phyloP scores from a whole-genome alignment of 2,797 vertebrate genomes.

The Lithobates pipiens region DNA sequence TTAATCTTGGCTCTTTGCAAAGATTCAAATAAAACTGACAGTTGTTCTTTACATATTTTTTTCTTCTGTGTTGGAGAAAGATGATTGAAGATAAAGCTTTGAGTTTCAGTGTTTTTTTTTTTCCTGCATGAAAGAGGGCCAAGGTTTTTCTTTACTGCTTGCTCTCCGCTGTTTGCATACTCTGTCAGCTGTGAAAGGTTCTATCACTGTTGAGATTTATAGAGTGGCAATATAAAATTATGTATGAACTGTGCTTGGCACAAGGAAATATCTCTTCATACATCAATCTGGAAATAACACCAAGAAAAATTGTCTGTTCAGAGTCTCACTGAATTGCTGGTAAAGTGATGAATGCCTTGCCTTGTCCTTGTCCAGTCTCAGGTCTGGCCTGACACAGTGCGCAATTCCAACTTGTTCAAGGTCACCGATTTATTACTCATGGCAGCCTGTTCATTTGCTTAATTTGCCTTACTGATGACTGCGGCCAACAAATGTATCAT shows the following conservation, averaged over 20 bases:
- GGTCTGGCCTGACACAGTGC: conserved; percentile 52
- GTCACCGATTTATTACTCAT: conserved; percentile 59
- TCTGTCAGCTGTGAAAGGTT: conserved; percentile 58
- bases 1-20: conserved; percentile 17
- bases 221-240: conserved; percentile 60
- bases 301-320: conserved; percentile 60
- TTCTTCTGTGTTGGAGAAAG: conserved; percentile 20
- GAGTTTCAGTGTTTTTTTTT: conserved; percentile 39
- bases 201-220: conserved; percentile 61
- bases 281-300: conserved; percentile 63
- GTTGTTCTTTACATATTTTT: conserved; percentile 47
- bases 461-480: conserved; percentile 61
- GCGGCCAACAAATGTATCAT: conserved; percentile 54
- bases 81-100: conserved; percentile 49
- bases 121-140: conserved; percentile 35
- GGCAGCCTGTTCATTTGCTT: conserved; percentile 60
- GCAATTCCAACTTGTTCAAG: conserved; percentile 53
- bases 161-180: conserved; percentile 57
- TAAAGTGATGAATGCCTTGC: conserved; percentile 56
- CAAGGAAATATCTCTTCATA: conserved; percentile 62
- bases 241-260: conserved; percentile 62
- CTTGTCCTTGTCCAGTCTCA: conserved; percentile 57
- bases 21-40: conserved; percentile 41
- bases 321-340: conserved; percentile 58
- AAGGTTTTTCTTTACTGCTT: conserved; percentile 52